phyloP scores from a whole-genome alignment of 64 coral and sea anemone genomes.

The Trachythela sp. region DNA sequence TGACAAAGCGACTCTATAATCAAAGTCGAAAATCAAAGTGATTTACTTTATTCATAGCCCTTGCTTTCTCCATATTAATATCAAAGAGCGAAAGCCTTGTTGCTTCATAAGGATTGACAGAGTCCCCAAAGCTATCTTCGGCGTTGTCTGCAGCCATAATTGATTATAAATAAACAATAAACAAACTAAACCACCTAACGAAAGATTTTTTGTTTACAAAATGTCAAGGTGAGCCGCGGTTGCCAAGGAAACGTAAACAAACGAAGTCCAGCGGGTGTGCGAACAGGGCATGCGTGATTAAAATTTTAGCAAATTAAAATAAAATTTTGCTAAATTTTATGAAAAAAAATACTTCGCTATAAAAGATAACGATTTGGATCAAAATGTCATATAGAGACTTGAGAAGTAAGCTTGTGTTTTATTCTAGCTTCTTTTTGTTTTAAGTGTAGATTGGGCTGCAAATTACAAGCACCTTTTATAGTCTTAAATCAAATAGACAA shows the following conservation, averaged over 20 bases:
- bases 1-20: neutral
- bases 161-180: conserved; percentile 45
- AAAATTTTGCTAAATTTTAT: neutral
- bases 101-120: conserved; percentile 36
- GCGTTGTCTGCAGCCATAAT: conserved; percentile 74
- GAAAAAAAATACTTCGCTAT: neutral
- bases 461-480: no score
- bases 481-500: no score
- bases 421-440: neutral
- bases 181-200: conserved; percentile 37
- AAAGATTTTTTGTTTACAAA: conserved; percentile 2
- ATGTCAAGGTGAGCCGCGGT: neutral
- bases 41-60: conserved; percentile 89
- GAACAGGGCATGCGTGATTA: neutral
- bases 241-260: conserved; percentile 7
- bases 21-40: neutral
- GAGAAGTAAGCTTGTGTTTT: conserved; percentile 69
- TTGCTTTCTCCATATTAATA: conserved; percentile 76
- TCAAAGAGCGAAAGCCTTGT: conserved; percentile 85
- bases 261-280: neutral
- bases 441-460: neutral
- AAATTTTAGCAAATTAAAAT: neutral
- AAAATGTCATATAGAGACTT: conserved; percentile 98
- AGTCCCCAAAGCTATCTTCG: conserved; percentile 53
- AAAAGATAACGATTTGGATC: neutral